Conservation (phyloP, 2,888 invertebrate species). For the Caenorhabditis virilis region DNA sequence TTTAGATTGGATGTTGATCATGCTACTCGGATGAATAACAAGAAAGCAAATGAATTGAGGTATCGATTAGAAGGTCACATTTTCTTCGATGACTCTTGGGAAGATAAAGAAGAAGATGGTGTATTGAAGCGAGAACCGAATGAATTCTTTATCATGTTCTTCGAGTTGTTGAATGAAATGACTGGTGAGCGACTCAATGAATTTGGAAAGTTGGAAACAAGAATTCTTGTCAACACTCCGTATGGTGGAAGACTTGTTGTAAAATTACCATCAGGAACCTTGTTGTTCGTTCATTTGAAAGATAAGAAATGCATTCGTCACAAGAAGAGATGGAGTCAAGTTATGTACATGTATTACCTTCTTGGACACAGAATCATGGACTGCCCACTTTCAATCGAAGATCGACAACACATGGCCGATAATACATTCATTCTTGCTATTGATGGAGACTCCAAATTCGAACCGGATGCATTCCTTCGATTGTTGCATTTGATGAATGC, state of each 20-base stretch:
- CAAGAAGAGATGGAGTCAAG: slow-evolving; percentile 84
- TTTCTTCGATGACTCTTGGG: slow-evolving; percentile 97
- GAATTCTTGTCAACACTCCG: slow-evolving; percentile 63
- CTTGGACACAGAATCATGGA: slow-evolving; percentile 82
- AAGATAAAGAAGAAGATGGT: slow-evolving; percentile 86
- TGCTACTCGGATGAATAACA: slow-evolving; percentile 35
- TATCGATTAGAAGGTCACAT: slow-evolving; percentile 75
- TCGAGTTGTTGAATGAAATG: slow-evolving; percentile 75
- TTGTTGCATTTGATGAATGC: slow-evolving; percentile 86
- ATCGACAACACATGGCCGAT: slow-evolving; percentile 74
- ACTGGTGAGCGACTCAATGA: slow-evolving; percentile 49
- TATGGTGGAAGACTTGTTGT: slow-evolving; percentile 79
- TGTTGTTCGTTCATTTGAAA: slow-evolving; percentile 84
- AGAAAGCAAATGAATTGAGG: slow-evolving; percentile 23
- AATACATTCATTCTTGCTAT: slow-evolving; percentile 84
- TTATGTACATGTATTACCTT: slow-evolving; percentile 91
- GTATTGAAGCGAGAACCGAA: slow-evolving; percentile 76
- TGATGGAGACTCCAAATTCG: slow-evolving; percentile 88
- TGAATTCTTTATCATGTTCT: slow-evolving; percentile 87
- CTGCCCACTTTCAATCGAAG: slow-evolving; percentile 70
- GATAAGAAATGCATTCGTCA: slow-evolving; percentile 86
- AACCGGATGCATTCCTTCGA: slow-evolving; percentile 51
- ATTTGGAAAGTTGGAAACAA: slow-evolving; percentile 41
- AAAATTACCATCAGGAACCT: slow-evolving; percentile 83
- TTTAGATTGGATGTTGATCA: slow-evolving; percentile 33